Evolutionary conservation across 1,140 invertebrate genomes (phyloP), one percentile per base, ranked within the genome.

Genomic region (Caenorhabditis briggsae): DNA sequence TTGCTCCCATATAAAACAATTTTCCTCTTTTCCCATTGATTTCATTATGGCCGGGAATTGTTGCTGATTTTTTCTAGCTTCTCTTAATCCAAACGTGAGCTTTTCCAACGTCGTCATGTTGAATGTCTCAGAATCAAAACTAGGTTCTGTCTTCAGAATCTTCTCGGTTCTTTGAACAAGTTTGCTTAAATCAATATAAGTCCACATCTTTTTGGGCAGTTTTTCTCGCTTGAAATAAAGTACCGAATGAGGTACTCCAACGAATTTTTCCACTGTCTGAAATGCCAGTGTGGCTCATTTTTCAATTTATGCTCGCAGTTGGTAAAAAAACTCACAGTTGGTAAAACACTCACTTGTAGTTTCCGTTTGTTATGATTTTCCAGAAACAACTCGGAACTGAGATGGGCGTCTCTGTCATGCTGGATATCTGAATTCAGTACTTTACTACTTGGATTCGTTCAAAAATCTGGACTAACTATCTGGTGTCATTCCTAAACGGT

Each of bases 331-430:
- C 59, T 25, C 8, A 64, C 59, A 14, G 8, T 64, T 33, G 59
- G 59, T 11, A 64, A 33, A 64, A 5, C 33, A 11, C n/a, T n/a
- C 25, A 18, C 59, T 64, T 33, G 9, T 11, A 64, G 9, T 41
- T 64, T 64, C 11, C 59, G 59, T 64, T 33, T 64, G 11, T n/a
- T 64, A 9, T 33, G 12, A 12, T 64, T 64, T 64, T 64, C 59
- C 20, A 7, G 25, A 12, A 64, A 64, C 16, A 64, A 12, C 12
- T 33, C 11, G 11, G 59, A 64, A 9, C 23, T 18, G 9, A 33
- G 59, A 16, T 33, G 33, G 25, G 25, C 20, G 33, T 64, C 59
- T 33, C 59, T 25, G 25, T 64, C 59, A 25, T 64, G 25, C 33
- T 64, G 59, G n/a, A 64, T 64, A 64, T 64, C 59, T 64, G 25